Evolutionary conservation across 2,888 invertebrate genomes (phyloP).

Genomic region (Holacanthella duospinosa): DNA sequence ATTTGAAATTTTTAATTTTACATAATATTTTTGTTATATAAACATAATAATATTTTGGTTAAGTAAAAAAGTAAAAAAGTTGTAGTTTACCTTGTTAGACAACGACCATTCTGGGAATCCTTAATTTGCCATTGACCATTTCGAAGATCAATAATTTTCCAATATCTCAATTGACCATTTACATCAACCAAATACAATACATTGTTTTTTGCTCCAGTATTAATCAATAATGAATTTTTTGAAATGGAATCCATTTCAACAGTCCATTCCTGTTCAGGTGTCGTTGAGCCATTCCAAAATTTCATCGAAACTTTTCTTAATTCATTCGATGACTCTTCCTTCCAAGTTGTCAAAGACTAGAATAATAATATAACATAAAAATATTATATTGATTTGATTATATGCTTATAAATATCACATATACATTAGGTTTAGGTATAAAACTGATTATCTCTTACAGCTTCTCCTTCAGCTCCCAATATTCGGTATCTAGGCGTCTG

Average conservation of each 20-base stretch:
- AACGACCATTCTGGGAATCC: neutral
- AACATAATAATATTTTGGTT: too few relatives aligned
- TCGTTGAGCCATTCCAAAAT: neutral
- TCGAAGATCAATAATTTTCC: neutral
- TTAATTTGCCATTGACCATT: neutral
- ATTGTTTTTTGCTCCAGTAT: neutral
- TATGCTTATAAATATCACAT: neutral
- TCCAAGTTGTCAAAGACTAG: too few relatives aligned
- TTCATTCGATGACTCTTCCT: neutral
- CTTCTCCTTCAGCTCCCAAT: neutral
- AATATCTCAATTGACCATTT: neutral
- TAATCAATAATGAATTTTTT: neutral
- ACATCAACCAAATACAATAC: neutral
- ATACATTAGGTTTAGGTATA: neutral
- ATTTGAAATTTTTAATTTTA: neutral
- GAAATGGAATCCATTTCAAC: neutral
- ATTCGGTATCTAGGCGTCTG: neutral
- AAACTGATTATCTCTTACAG: neutral
- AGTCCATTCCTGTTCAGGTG: neutral
- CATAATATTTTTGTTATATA: too few relatives aligned
- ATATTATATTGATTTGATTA: neutral
- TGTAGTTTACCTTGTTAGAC: slow-evolving; percentile 2
- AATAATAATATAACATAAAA: neutral
- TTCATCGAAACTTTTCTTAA: neutral
- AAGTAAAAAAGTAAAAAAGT: neutral